Base-by-base conservation (phyloP, 2,113 vertebrate genomes). In the Macquaria australasica region DNA sequence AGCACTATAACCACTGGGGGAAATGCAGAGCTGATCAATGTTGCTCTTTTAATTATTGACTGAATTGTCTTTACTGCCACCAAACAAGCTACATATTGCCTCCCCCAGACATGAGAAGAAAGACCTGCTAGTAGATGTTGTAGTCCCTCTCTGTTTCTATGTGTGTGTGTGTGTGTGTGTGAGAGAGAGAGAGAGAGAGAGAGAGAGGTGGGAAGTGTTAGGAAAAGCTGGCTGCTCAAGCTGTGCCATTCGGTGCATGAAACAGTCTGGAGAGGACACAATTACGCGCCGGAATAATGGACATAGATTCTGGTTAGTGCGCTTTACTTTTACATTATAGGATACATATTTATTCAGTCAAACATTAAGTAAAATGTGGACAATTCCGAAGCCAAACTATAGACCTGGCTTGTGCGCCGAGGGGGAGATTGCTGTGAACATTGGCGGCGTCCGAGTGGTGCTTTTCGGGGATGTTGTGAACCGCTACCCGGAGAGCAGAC, bases 391-490 rank as follows among this genome's bases (percentile, higher is more conserved):
- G 79, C 95, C 96, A 69, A 95, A 95, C 71, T 96, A 97, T 82
- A 91, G 92, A 70, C 88, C 90, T 71, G 94, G 72, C 56, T 93
- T 93, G 43, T 93, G 94, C 81, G 88, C 72, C 8, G 95, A 97
- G 86, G 95, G 89, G 0, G 97, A 98, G 93, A 96, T 99, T 31
- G 92, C 97, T 3, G 98, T 99, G 66, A 99, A 99, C 91, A 97
- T 99, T 0, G 98, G 98, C 72, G 98, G 98, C 31, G 97, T 98
- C 59, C 95, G 97, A 48, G 97, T 98, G 90, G 95, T 97, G 77
- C 96, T 99, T 10, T 95, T 96, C 0, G 96, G 96, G 70, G 97
- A 98, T 70, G 93, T 97, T 16, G 91, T 99, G 68, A 97, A 95
- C 85, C 97, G 95, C 51, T 98, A 97, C 82, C 98, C 98, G 41